Percentiles rank a stretch among this genome's conserved stretches.
Evolutionary conservation across 1,140 invertebrate species (phyloP).

Genomic region (Drosophila melanica): DNA sequence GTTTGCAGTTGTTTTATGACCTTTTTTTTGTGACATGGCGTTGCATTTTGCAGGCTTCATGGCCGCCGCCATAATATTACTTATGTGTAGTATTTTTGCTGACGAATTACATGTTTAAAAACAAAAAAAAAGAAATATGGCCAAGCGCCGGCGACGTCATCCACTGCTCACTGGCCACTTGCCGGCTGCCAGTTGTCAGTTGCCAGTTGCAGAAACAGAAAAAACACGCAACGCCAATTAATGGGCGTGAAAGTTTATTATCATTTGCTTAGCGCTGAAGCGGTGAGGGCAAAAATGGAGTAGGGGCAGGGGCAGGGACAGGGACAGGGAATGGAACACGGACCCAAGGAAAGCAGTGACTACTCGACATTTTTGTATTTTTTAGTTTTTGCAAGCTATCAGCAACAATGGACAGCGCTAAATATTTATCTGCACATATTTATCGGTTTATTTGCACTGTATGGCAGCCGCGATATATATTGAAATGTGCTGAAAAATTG

Average conservation of each 20-base stretch:
- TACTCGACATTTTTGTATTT: conserved; percentile 42
- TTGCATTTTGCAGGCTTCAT: conserved; percentile 73
- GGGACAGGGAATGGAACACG: not conserved
- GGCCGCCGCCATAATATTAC: conserved; percentile 43
- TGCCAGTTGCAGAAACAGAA: conserved; percentile 27
- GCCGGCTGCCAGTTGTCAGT: conserved; percentile 38
- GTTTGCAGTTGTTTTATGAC: conserved; percentile 62
- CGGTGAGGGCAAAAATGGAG: conserved; percentile 26
- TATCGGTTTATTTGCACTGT: conserved; percentile 66
- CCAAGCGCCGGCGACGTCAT: conserved; percentile 40
- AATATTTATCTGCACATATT: conserved; percentile 50
- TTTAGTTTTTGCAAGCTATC: conserved; percentile 3
- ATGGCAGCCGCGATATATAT: conserved; percentile 70
- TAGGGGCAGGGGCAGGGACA: not conserved
- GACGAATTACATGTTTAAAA: conserved; percentile 78
- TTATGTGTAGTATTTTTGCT: conserved; percentile 51
- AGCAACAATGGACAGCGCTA: conserved; percentile 27
- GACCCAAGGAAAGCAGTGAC: conserved; percentile 1
- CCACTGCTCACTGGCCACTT: conserved; percentile 6
- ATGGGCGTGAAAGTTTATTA: conserved; percentile 83
- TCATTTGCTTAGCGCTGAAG: conserved; percentile 58
- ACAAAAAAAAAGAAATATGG: conserved; percentile 21
- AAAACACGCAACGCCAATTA: conserved; percentile 71
- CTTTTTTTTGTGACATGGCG: conserved; percentile 42
- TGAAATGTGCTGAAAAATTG: conserved; percentile 70